phyloP scores from a whole-genome alignment of 2,113 vertebrate genomes.

The Lagopus leucura region DNA sequence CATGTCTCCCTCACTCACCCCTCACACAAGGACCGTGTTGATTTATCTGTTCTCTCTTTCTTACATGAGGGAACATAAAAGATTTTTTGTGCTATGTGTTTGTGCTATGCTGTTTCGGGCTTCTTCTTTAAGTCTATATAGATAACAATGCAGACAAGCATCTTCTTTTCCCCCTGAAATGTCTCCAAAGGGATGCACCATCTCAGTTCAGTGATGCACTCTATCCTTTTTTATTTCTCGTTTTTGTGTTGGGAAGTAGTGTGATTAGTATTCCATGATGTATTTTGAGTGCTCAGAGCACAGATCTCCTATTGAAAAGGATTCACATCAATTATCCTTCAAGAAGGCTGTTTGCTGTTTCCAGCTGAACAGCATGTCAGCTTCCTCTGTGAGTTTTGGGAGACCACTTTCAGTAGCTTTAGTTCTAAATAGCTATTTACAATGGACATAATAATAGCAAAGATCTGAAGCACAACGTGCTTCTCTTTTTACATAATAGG shows the following conservation, averaged over 20 bases:
- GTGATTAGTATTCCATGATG: constrained; percentile 58
- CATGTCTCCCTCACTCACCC: not conserved
- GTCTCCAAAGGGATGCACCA: not conserved
- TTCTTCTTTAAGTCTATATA: not conserved
- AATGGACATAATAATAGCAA: constrained; percentile 27
- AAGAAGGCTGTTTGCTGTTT: constrained; percentile 35
- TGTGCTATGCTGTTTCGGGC: not conserved
- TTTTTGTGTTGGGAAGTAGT: constrained; percentile 28
- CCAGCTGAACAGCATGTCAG: constrained; percentile 45
- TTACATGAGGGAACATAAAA: not conserved
- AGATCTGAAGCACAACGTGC: not conserved
- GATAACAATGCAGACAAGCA: not conserved
- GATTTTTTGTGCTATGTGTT: not conserved
- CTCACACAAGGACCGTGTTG: not conserved
- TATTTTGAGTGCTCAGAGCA: constrained; percentile 45
- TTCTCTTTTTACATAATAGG: not conserved
- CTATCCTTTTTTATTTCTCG: not conserved
- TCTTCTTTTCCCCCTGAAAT: not conserved
- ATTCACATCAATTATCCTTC: constrained; percentile 53
- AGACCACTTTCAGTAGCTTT: constrained; percentile 34
- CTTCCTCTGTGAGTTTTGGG: constrained; percentile 41
- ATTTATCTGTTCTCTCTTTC: not conserved
- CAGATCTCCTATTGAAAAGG: constrained; percentile 57
- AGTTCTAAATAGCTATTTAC: constrained; percentile 37
- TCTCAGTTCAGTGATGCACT: constrained; percentile 14